Evolutionary conservation across 2,888 invertebrate genomes (phyloP).

Genomic region (Sphecodes monilicornis): DNA sequence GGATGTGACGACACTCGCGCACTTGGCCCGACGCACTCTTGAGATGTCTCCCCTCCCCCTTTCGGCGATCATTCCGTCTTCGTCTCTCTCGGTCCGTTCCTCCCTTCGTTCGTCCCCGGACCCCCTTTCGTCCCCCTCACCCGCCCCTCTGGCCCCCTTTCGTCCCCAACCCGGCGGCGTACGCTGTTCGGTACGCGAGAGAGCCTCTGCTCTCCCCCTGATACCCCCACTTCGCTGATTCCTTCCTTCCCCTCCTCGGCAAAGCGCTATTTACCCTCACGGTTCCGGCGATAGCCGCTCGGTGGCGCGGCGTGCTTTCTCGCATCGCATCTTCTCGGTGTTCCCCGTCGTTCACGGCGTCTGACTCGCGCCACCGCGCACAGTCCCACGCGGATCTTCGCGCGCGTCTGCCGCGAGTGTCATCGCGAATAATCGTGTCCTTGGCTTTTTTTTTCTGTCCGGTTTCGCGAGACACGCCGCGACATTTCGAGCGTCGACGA

Average conservation of each 20-base stretch:
- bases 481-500: background rate
- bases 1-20: conserved; percentile 80
- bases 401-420: conserved; percentile 62
- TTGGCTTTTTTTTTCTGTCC: background rate
- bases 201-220: conserved; percentile 42
- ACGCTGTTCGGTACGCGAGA: conserved; percentile 53
- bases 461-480: background rate
- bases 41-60: conserved; percentile 59
- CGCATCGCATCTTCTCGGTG: conserved; percentile 65
- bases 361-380: conserved; percentile 72
- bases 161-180: conserved; percentile 19
- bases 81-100: conserved; percentile 33
- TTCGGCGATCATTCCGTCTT: conserved; percentile 23
- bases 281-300: conserved; percentile 60
- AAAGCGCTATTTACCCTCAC: conserved; percentile 71
- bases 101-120: conserved; percentile 32
- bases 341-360: conserved; percentile 60
- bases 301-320: conserved; percentile 60
- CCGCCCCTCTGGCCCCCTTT: conserved; percentile 2
- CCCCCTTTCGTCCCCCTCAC: background rate
- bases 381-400: conserved; percentile 79
- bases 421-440: conserved; percentile 41
- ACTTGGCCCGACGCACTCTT: conserved; percentile 78
- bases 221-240: conserved; percentile 9
- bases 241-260: conserved; percentile 54